Evolutionary conservation across 2,797 vertebrate species (phyloP).

Genomic region (Lemur catta): DNA sequence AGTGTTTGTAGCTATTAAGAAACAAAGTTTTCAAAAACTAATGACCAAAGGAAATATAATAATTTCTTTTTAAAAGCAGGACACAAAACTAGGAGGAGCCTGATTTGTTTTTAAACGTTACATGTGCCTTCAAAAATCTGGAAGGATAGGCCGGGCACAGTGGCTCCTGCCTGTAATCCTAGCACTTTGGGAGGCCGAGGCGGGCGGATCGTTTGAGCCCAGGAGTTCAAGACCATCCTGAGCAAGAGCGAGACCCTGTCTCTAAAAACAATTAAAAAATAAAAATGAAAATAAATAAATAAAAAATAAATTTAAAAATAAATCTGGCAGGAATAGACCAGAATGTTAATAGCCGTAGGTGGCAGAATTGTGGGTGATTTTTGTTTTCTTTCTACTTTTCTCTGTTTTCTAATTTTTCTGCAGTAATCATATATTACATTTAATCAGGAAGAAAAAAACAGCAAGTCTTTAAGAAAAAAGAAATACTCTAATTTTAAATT

Average conservation of each 20-base stretch:
- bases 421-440: not conserved
- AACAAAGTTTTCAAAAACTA: not conserved
- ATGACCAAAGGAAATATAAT: not conserved
- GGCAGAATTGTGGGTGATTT: not conserved
- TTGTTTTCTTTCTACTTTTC: not conserved
- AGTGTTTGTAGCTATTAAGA: rapidly evolving
- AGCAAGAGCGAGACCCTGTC: no score
- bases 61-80: not conserved
- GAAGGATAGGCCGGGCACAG: not conserved
- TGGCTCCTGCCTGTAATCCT: no score
- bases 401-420: not conserved
- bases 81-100: not conserved
- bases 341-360: rapidly evolving
- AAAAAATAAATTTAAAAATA: no score
- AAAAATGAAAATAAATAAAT: no score
- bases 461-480: not conserved
- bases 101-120: not conserved
- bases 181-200: no score
- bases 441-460: not conserved
- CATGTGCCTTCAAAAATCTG: not conserved
- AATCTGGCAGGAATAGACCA: not conserved
- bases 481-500: not conserved
- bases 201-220: no score
- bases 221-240: no score
- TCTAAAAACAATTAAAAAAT: no score